phyloP scores from a whole-genome alignment of 1,140 invertebrate species.

The Pygmarrhopalites habei region DNA sequence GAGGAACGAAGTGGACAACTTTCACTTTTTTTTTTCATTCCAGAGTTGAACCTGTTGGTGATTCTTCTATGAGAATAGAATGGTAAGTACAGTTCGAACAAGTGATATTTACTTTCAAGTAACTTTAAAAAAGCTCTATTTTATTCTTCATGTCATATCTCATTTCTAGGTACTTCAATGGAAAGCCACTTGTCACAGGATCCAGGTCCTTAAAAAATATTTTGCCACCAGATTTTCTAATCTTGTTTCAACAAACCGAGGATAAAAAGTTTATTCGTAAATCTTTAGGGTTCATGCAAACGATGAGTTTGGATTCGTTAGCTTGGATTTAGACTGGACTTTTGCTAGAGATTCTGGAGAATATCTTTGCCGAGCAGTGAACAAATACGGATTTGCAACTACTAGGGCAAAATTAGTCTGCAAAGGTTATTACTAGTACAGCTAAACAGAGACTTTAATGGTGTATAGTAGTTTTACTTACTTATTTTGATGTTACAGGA shows the following conservation, averaged over 20 bases:
- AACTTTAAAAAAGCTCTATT: no score
- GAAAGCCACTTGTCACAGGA: slow-evolving; percentile 70
- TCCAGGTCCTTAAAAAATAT: no score
- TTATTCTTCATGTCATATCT: no score
- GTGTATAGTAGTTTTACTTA: neutral
- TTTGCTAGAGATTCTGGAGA: slow-evolving; percentile 77
- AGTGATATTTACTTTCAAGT: no score
- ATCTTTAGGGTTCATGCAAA: slow-evolving; percentile 84
- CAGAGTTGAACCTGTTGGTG: slow-evolving; percentile 70
- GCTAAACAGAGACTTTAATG: neutral
- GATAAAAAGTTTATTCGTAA: no score
- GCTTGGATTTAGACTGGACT: slow-evolving; percentile 76
- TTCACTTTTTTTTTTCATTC: no score
- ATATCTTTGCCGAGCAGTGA: slow-evolving; percentile 68
- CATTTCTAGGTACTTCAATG: slow-evolving; percentile 90
- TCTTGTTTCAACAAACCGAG: no score
- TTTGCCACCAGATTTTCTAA: no score
- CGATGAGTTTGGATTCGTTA: slow-evolving; percentile 88
- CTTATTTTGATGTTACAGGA: slow-evolving; percentile 20
- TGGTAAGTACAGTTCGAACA: no score
- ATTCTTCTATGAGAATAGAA: slow-evolving; percentile 81
- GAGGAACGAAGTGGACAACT: no score
- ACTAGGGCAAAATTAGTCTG: slow-evolving; percentile 75
- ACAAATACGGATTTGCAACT: slow-evolving; percentile 74
- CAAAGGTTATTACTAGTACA: slow-evolving; percentile 57